phyloP scores from a whole-genome alignment of 2,888 invertebrate genomes.

The Parasteatoda lunata region DNA sequence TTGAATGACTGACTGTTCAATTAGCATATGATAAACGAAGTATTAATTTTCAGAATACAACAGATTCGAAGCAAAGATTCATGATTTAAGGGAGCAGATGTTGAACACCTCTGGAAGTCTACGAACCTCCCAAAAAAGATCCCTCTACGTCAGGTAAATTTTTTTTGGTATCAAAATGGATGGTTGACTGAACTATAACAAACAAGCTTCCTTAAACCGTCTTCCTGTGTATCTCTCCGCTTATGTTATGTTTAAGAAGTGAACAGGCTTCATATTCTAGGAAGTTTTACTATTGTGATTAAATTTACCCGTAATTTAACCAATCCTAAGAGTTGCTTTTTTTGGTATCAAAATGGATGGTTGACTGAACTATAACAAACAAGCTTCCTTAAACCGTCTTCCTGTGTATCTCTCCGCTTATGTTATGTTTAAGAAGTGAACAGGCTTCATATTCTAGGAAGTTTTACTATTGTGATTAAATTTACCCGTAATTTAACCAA shows the following conservation, averaged over 20 bases:
- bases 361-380: no score
- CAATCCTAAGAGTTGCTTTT: background rate
- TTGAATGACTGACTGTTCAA: no score
- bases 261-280: no score
- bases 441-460: no score
- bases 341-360: no score
- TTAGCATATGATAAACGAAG: no score
- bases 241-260: background rate
- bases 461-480: no score
- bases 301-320: background rate
- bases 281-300: background rate
- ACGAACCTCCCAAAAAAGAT: conserved; percentile 95
- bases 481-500: no score
- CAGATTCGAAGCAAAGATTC: conserved; percentile 97
- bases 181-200: background rate
- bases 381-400: no score
- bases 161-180: background rate
- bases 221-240: background rate
- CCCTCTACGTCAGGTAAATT: conserved; percentile 91
- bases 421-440: no score
- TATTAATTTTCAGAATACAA: conserved; percentile 86
- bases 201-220: background rate
- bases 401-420: no score
- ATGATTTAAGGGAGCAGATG: conserved; percentile 93
- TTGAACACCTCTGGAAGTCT: conserved; percentile 83